Evolutionary conservation across 2,888 invertebrate genomes (phyloP), one percentile per base, ranked within the genome.

Genomic region (Apoda limacodes): DNA sequence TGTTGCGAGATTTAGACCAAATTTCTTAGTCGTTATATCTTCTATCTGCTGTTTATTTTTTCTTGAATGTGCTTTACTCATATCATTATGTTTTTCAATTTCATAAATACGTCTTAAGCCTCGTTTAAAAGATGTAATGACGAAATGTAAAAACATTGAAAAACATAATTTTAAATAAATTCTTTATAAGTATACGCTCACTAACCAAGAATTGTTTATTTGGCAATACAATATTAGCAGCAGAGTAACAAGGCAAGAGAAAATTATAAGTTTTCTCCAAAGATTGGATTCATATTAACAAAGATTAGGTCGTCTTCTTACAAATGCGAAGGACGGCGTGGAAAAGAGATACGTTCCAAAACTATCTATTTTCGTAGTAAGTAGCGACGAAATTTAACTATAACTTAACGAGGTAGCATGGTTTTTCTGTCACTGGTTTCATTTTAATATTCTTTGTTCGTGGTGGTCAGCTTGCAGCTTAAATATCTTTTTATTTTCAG

Each of bases 201-300:
- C 71, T 75, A 75, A 76, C 69, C 57, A 59, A 43, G 55, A 40
- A 50, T 55, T 61, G 60, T 67, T 71, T 69, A 71, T 67, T 69
- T 67, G 65, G 63, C 58, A 53, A 65, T 61, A 64, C 59, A 50
- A 65, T 55, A 58, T 62, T 69, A 62, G 60, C 53, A 52, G 64
- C 62, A 68, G 70, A 67, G 53, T 62, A 61, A 62, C 65, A 66
- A 64, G 65, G 56, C 53, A 62, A 54, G 59, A 67, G 59, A 59
- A 47, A 44, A 52, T 50, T 37, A 57, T 61, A 56, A 52, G 42
- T 68, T 54, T 55, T 69, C 67, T 46, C 54, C 71, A 67, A 78
- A 78, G 65, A 69, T 76, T 65, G 78, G 78, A 62, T 75, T 64
- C 65, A 46, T 69, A 60, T 46, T 66, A 55, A 55, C 48, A 59